Evolutionary conservation across 2,113 vertebrate genomes (phyloP).

Genomic region (Ceyx cyanopectus): DNA sequence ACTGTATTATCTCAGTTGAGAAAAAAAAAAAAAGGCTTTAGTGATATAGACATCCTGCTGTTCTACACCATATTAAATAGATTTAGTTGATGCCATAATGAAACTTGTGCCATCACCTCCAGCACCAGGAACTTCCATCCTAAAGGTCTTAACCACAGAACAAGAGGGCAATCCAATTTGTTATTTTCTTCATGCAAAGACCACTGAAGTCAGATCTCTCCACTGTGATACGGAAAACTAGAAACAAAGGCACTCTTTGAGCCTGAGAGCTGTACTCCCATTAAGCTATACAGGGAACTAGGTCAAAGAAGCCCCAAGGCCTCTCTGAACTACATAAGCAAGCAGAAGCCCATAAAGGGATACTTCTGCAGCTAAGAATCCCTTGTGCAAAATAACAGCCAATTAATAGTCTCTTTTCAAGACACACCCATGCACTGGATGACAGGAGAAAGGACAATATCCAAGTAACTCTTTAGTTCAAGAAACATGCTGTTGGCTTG

Average conservation of each 20-base stretch:
- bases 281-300: not conserved
- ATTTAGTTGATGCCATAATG: not conserved
- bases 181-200: not conserved
- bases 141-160: not conserved
- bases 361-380: not conserved
- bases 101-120: not conserved
- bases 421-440: not conserved
- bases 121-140: not conserved
- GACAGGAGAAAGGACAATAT: not conserved
- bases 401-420: not conserved
- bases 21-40: not conserved
- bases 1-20: not conserved
- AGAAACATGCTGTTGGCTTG: conserved; percentile 16
- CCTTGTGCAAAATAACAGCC: not conserved
- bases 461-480: not conserved
- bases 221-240: not conserved
- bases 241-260: conserved; percentile 45
- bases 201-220: not conserved
- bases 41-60: not conserved
- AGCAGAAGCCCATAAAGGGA: not conserved
- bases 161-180: rapidly evolving
- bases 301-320: conserved; percentile 57
- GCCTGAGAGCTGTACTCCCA: not conserved
- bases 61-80: not conserved
- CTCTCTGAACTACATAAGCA: not conserved